Evolutionary conservation across 2,888 invertebrate species (phyloP), one percentile per base, ranked within the genome.

Genomic region (Idaea biselata): DNA sequence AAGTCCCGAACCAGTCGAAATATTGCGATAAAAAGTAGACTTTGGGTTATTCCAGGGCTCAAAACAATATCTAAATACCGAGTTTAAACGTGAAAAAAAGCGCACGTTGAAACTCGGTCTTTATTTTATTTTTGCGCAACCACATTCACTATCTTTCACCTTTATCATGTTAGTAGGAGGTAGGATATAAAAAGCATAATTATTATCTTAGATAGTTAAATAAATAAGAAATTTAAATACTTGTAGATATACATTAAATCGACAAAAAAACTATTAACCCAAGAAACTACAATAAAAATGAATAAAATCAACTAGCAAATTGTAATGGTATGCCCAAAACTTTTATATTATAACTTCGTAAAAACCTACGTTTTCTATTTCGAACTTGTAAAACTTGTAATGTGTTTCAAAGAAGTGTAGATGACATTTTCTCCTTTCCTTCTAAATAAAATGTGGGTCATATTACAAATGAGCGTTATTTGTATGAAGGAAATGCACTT

Each of bases 381-480:
- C 44, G 3, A 44, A 44, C 44, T 44, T 44, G 44, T 44, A 44
- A 44, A 44, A 44, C 44, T 44, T 8, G 14, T 11, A 44, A 44
- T 44, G 44, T 44, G 44, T 44, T 44, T 44, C 44, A 44, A 44
- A 44, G 44, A 44, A 44, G 44, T 44, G 44, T 44, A 44, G 44
- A 44, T 44, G 44, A 44, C 44, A 44, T 44, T 14, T 44, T 44
- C 44, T 44, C 44, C 44, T 44, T 44, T 44, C 44, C 44, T 44
- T 44, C 18, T 18, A 4, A 57, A 16, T 18, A 8, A 18, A 16
- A 57, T 57, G 44, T 57, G 14, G 18, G 57, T 25, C 57, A 57
- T 18, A 57, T 18, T 6, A 18, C 18, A 18, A 25, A 57, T 16
- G 7, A 18, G 14, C 18, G 57, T 11, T 18, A 18, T 55, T 16